Base-by-base conservation (phyloP, 1,140 invertebrate genomes). In the Dendrolimus kikuchii region DNA sequence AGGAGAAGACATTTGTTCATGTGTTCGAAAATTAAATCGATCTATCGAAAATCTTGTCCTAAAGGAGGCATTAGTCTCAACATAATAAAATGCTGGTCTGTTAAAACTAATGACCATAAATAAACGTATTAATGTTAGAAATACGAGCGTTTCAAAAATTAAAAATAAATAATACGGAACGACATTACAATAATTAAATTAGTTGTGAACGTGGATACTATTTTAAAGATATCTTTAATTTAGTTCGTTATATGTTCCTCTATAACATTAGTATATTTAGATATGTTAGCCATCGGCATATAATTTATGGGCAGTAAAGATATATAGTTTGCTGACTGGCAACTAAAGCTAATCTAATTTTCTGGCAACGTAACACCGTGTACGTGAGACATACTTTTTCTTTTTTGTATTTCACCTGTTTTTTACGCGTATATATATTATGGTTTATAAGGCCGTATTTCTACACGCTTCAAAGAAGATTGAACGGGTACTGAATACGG, bases 281-380 rank as follows among this genome's bases (percentile, higher is more conserved):
- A 55, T 55, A 54, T 53, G 54, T 59, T 63, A 63, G 63, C 60
- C 56, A 59, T 52, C 57, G 5, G 49, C 55, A 60, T 63, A 65
- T 69, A 64, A 66, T 69, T 61, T 69, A 63, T 66, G 46, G 56
- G 49, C 51, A 62, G 50, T 60, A 60, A 55, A 61, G 40, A 62
- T 63, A 68, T 54, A 65, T 50, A 68, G 55, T 62, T 63, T 64
- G 64, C 66, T 71, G 65, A 71, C 62, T 59, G 41, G 53, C 68
- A 53, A 53, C 48, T 61, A 60, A 60, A 67, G 53, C 60, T 79
- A 82, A 78, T 75, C 67, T 66, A 76, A 75, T 76, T 74, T 81
- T 83, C 67, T 74, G 72, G 68, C 59, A 51, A 60, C 60, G 65
- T 71, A 65, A 59, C 63, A 60, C 71, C 68, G 78, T 69, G 74